These are phyloP conservation scores for Sylvia borin DNA, from an alignment of 2,797 vertebrate species.

Conservation along the genomic window DNA sequence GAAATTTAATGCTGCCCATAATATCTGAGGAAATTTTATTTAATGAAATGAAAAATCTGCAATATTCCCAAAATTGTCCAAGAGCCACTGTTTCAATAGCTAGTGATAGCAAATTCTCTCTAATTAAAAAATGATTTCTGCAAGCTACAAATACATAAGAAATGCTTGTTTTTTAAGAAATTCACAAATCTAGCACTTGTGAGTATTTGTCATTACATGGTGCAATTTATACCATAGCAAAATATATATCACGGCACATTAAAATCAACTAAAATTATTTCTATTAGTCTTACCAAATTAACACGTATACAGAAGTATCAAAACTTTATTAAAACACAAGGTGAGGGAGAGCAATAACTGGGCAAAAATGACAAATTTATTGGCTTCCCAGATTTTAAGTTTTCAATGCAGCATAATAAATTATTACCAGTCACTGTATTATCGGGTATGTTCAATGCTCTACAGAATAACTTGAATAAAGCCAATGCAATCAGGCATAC, in stretches of 20 bases:
- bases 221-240: conserved; percentile 33
- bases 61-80: neutral
- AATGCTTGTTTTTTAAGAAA: conserved; percentile 6
- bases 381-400: conserved; percentile 55
- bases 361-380: conserved; percentile 47
- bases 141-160: conserved; percentile 43
- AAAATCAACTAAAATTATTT: conserved; percentile 12
- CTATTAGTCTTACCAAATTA: conserved; percentile 14
- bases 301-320: conserved; percentile 9
- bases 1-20: neutral
- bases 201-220: conserved; percentile 8
- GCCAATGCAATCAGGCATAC: conserved; percentile 63
- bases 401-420: conserved; percentile 73
- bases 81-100: neutral
- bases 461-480: conserved; percentile 64
- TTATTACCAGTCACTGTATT: conserved; percentile 57
- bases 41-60: neutral
- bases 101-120: neutral
- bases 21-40: neutral
- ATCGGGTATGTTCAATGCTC: conserved; percentile 69
- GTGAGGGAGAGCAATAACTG: conserved; percentile 40
- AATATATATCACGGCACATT: conserved; percentile 8
- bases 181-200: conserved; percentile 36
- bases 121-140: conserved; percentile 60
- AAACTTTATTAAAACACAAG: conserved; percentile 29